Base-by-base conservation (phyloP, 2,888 invertebrate genomes). In the Eupithecia tripunctaria region DNA sequence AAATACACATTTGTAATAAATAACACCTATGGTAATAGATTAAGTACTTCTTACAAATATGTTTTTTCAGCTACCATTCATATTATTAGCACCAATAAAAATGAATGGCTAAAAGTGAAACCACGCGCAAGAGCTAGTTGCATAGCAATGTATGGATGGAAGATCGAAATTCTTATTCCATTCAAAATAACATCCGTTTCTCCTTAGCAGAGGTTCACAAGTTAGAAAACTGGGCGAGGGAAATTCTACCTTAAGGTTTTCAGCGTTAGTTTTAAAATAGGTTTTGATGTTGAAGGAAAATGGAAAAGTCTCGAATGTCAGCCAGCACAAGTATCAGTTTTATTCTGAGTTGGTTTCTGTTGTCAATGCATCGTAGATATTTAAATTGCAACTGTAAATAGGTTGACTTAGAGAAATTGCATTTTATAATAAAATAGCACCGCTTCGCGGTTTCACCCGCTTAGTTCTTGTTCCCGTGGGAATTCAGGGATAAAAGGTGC, bases 151-250 rank as follows among this genome's bases (percentile, higher is more conserved):
- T 89, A 89, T 89, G 88, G 90, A 92, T 91, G 89, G 90, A n/a
- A 56, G 56, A 25, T 25, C 12, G 21, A 89, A 91, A 91, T 92
- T 93, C 90, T 92, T 93, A 93, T 91, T 91, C 88, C 89, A 90
- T 86, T 93, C 91, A 93, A 92, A 92, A 93, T 91, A 92, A 91
- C 93, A 92, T 90, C 89, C 87, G 89, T 89, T 91, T 89, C 91
- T 88, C 91, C 87, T 91, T 88, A 91, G 90, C 93, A 91, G 87
- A 86, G 92, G 88, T 93, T 93, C 89, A 83, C 84, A 84, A 76
- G 80, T 78, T 73, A 43, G 18, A 51, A 67, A 67, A 59, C 51
- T 70, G 43, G 51, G 2, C 12, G 72, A 68, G 38, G 67, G 60
- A 74, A 82, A 72, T 75, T 67, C 8, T 25, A 73, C 76, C 73